A percentile compares a stretch with the other conserved stretches of the same genome.
Conservation (phyloP, 1,140 invertebrate genomes). For the Lineus longissimus region DNA sequence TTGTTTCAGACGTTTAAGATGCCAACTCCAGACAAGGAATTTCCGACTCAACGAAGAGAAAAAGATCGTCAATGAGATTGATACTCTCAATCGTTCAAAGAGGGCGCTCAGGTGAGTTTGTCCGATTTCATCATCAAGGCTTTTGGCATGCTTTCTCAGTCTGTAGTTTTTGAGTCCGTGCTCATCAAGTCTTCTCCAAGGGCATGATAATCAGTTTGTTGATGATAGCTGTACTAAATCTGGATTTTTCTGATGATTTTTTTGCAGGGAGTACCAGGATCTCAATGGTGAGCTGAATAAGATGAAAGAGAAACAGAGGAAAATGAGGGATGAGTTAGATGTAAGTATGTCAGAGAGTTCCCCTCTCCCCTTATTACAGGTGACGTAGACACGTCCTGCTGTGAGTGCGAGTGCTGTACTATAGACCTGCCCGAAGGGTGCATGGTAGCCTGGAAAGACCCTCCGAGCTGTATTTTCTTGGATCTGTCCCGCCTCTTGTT, state of each 20-base stretch:
- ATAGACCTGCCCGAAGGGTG: background rate
- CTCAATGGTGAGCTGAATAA: conserved; percentile 44
- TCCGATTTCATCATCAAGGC: background rate
- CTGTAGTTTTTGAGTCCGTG: too few relatives aligned
- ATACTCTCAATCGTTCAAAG: conserved; percentile 49
- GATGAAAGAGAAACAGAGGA: conserved; percentile 33
- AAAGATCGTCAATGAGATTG: conserved; percentile 51
- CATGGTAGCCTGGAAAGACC: background rate
- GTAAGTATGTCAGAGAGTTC: conserved; percentile 27
- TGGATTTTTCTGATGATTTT: too few relatives aligned
- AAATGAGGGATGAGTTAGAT: conserved; percentile 44
- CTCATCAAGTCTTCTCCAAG: too few relatives aligned
- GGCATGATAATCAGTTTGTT: background rate
- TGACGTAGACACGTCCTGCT: background rate
- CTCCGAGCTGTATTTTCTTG: conserved; percentile 11
- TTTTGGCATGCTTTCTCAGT: background rate
- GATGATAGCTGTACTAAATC: background rate
- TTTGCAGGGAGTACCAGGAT: conserved; percentile 35
- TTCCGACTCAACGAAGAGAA: conserved; percentile 49
- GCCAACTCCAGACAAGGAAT: conserved; percentile 40
- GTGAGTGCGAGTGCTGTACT: background rate
- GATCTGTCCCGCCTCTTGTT: conserved; percentile 21
- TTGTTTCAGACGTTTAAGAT: conserved; percentile 37
- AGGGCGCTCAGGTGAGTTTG: conserved; percentile 41
- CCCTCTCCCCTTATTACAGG: background rate